A percentile compares a stretch with the other conserved stretches of the same genome.
Conservation (phyloP, 2,797 vertebrate genomes). For the Tauraco hartlaubi region DNA sequence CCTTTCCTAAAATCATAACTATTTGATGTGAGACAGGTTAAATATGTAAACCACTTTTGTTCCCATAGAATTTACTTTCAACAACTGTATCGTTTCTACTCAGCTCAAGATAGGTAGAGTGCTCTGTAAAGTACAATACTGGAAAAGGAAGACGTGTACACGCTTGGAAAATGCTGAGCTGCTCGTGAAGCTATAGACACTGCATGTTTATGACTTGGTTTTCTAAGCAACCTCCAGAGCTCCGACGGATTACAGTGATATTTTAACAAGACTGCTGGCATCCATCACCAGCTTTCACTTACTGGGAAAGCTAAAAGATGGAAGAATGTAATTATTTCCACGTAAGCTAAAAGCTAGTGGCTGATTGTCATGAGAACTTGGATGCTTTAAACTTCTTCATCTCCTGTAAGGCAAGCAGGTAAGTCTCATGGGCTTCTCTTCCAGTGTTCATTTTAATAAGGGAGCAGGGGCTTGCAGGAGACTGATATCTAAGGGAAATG, state of each 20-base stretch:
- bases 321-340: conserved; percentile 49
- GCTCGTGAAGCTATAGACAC: conserved; percentile 29
- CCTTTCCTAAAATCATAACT: background rate
- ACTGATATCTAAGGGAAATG: accelerated
- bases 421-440: conserved; percentile 17
- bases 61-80: background rate
- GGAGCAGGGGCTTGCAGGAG: background rate
- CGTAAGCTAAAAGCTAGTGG: background rate
- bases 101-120: background rate
- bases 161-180: conserved; percentile 7
- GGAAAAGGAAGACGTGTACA: background rate
- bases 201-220: conserved; percentile 44
- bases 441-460: background rate
- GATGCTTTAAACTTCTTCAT: conserved; percentile 28
- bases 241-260: conserved; percentile 52
- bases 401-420: conserved; percentile 5
- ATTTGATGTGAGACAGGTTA: background rate
- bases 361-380: background rate
- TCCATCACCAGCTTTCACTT: conserved; percentile 50
- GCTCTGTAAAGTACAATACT: conserved; percentile 7
- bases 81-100: background rate
- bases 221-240: conserved; percentile 55
- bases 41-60: background rate
- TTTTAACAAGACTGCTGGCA: conserved; percentile 61
- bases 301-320: conserved; percentile 34